These are phyloP conservation scores for Dichetophora obliterata DNA, from an alignment of 2,888 invertebrate species.

Conservation along the genomic window DNA sequence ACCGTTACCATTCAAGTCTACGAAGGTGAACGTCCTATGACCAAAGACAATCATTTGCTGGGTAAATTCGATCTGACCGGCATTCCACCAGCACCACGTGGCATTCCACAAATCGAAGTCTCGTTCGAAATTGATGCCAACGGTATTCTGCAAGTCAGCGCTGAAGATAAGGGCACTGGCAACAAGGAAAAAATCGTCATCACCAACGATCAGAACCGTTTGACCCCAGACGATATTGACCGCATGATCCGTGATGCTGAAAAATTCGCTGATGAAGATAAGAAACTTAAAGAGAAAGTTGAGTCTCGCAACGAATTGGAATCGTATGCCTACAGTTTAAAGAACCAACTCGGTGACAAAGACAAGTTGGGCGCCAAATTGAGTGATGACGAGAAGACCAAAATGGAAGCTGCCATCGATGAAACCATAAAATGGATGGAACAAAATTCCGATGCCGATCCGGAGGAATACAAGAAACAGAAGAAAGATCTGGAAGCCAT, in stretches of 20 bases:
- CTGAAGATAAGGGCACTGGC: slow-evolving; percentile 99
- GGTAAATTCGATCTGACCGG: slow-evolving; percentile 99
- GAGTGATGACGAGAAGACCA: slow-evolving; percentile 90
- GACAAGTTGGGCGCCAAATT: slow-evolving; percentile 95
- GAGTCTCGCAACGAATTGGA: slow-evolving; percentile 98
- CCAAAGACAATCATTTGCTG: slow-evolving; percentile 98
- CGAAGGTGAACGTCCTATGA: slow-evolving; percentile 99
- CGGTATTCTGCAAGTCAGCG: slow-evolving; percentile 95
- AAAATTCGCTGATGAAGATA: slow-evolving; percentile 98
- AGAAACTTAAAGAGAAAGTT: slow-evolving; percentile 94
- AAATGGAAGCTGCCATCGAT: slow-evolving; percentile 96
- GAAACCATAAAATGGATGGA: slow-evolving; percentile 98
- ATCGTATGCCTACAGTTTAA: slow-evolving; percentile 96
- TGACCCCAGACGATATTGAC: slow-evolving; percentile 98
- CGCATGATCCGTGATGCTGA: slow-evolving; percentile 99
- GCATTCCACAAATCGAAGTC: slow-evolving; percentile 94
- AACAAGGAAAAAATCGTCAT: slow-evolving; percentile 99
- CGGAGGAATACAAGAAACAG: slow-evolving; percentile 93
- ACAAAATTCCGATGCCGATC: slow-evolving; percentile 92
- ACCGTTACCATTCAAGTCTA: slow-evolving; percentile 99
- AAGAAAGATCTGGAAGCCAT: slow-evolving; percentile 95
- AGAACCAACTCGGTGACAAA: slow-evolving; percentile 96
- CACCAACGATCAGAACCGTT: slow-evolving; percentile 96
- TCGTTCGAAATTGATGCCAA: slow-evolving; percentile 96
- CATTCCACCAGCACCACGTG: slow-evolving; percentile 94